Percentiles rank a stretch among this genome's conserved stretches.
These are phyloP conservation scores for Lacanobia wlatinum DNA, from an alignment of 2,888 invertebrate genomes.

Conservation along the genomic window DNA sequence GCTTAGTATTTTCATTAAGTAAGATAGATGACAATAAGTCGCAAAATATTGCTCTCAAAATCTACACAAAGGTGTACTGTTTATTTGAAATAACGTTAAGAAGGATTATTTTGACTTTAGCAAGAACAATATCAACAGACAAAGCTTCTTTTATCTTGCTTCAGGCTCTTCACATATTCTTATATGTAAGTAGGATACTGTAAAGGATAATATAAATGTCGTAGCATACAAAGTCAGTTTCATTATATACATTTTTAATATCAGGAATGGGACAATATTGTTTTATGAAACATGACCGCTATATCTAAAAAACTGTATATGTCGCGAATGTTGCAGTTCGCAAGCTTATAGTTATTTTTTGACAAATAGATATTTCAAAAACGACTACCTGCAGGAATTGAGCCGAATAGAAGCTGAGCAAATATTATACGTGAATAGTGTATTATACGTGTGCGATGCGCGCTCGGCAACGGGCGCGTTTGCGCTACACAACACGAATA, in stretches of 20 bases:
- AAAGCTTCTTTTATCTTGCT: slow-evolving; percentile 1
- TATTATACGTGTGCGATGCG: too few species aligned
- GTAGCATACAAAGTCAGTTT: not conserved
- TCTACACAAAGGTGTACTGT: slow-evolving; percentile 10
- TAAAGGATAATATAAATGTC: not conserved
- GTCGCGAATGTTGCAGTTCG: not conserved
- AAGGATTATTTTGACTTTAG: slow-evolving; percentile 3
- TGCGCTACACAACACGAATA: too few species aligned
- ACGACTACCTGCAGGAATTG: not conserved
- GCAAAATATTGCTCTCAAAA: slow-evolving; percentile 5
- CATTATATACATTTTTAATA: not conserved
- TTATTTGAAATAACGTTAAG: slow-evolving; percentile 26
- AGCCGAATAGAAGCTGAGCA: not conserved
- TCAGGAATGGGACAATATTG: not conserved
- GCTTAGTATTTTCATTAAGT: slow-evolving; percentile 22
- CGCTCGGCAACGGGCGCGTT: too few species aligned
- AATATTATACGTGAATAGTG: too few species aligned
- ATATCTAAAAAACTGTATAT: not conserved
- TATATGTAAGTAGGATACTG: not conserved
- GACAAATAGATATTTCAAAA: not conserved
- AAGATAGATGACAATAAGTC: slow-evolving; percentile 13
- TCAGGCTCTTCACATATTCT: not conserved
- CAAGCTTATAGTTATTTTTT: not conserved
- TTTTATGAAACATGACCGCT: not conserved
- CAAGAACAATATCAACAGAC: slow-evolving; percentile 1